Evolutionary conservation across 1,140 invertebrate species (phyloP).

Genomic region (Lycorma delicatula): DNA sequence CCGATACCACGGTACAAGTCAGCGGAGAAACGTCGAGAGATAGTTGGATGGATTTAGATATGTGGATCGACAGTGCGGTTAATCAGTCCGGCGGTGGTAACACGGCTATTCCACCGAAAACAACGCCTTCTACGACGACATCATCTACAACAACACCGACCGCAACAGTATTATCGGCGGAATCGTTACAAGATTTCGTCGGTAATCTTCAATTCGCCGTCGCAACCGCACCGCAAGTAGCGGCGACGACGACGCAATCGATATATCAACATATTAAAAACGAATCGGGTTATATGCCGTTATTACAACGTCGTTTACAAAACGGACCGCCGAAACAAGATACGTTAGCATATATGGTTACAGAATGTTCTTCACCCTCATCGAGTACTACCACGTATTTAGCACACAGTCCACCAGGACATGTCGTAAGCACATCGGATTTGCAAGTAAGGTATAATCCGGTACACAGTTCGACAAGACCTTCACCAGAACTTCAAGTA

Average conservation of each 20-base stretch:
- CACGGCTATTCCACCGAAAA: slow-evolving; percentile 5
- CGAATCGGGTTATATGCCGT: slow-evolving; percentile 62
- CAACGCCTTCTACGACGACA: slow-evolving; percentile 4
- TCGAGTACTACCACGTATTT: slow-evolving; percentile 43
- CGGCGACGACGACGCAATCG: slow-evolving; percentile 31
- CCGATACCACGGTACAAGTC: slow-evolving; percentile 48
- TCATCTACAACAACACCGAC: background rate
- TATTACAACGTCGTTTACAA: slow-evolving; percentile 47
- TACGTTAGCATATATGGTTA: slow-evolving; percentile 24
- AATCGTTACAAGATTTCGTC: slow-evolving; percentile 55
- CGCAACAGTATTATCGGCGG: slow-evolving; percentile 46
- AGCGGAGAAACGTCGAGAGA: slow-evolving; percentile 52
- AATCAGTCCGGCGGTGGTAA: slow-evolving; percentile 18
- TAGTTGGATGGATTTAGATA: slow-evolving; percentile 73
- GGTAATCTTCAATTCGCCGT: slow-evolving; percentile 48
- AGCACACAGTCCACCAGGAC: slow-evolving; percentile 43
- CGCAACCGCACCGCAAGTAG: slow-evolving; percentile 22
- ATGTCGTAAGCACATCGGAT: slow-evolving; percentile 42
- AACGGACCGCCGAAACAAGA: slow-evolving; percentile 35
- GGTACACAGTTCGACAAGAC: slow-evolving; percentile 27
- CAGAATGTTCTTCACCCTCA: slow-evolving; percentile 35
- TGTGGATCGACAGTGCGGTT: slow-evolving; percentile 65
- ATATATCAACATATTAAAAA: slow-evolving; percentile 7
- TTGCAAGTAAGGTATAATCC: slow-evolving; percentile 26
- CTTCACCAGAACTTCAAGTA: slow-evolving; percentile 30